Evolutionary conservation across 1,140 invertebrate genomes (phyloP), one percentile per base, ranked within the genome.

Genomic region (Lepidurus couesii): DNA sequence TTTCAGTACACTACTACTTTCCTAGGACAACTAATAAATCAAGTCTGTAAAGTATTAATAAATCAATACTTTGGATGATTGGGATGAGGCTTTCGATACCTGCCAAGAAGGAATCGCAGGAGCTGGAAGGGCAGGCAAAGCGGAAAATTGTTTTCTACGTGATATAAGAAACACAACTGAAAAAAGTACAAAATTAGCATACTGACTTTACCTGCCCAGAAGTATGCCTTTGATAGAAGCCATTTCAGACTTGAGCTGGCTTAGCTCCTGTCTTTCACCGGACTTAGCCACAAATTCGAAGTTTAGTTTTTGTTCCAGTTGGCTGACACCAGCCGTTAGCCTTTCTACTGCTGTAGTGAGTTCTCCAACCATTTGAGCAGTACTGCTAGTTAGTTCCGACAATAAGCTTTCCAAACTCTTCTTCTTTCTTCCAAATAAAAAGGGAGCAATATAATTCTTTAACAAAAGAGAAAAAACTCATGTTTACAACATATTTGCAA

Each of bases 81-180:
- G 84, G 79, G 53, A 65, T 16, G 82, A 83, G 16, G 84, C 80
- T 73, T 84, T 80, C 76, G 84, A 82, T 47, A 92, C 86, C 83
- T 93, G 92, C 92, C 92, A 93, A 10, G 90, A 87, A 42, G 92
- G 92, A 80, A 93, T 92, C 1, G 91, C 92, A 10, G 90, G 89
- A 7, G 90, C 90, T 11, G 90, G 89, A 3, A 73, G 24, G 4
- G 89, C 87, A 10, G 88, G 85, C n/a, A 83, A 86, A 9, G 76
- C 34, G 21, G 92, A 90, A 83, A 93, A 93, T 84, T 93, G 91
- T 84, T 92, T 92, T 81, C 90, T 91, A 44, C n/a, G n/a, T 24
- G 9, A n/a, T 7, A 79, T 9, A 73, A 79, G 5, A 24, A 24
- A 73, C 21, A 76, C 13, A 77, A 0, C 7, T 42, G 8, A 24